A percentile compares a stretch with the other conserved stretches of the same genome.
These are phyloP conservation scores for Callyntrura sp. DNA, from an alignment of 2,888 invertebrate species.

Conservation along the genomic window DNA sequence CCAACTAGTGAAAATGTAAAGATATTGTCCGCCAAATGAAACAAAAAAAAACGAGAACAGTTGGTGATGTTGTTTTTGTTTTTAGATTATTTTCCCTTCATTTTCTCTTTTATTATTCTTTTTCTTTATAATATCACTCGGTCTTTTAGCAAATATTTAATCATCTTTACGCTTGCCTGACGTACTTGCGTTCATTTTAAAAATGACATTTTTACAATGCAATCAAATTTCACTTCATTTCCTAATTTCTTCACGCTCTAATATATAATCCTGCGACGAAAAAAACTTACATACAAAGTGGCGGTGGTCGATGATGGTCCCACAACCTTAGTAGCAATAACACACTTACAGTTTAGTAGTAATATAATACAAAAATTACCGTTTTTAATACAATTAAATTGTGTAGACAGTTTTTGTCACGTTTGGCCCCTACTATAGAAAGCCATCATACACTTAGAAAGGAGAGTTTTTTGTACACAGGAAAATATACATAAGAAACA, in stretches of 20 bases:
- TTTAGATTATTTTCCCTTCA: too few relatives aligned
- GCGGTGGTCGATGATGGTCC: slow-evolving; percentile 49
- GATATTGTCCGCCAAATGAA: not conserved
- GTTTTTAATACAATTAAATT: too few relatives aligned
- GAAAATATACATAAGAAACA: too few relatives aligned
- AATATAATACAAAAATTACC: not conserved
- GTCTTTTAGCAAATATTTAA: too few relatives aligned
- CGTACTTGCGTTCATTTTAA: too few relatives aligned
- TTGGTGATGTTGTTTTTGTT: not conserved
- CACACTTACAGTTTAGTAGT: too few relatives aligned
- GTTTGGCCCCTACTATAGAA: slow-evolving; percentile 42
- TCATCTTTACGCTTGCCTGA: not conserved
- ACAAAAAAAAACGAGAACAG: not conserved
- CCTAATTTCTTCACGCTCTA: not conserved
- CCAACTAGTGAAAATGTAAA: too few relatives aligned
- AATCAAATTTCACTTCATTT: not conserved
- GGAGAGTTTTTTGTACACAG: too few relatives aligned
- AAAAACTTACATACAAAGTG: not conserved
- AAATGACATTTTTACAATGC: not conserved
- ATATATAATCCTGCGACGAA: not conserved
- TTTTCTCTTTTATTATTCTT: not conserved
- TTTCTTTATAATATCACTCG: slow-evolving; percentile 71
- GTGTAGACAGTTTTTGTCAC: too few relatives aligned
- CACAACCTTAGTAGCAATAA: slow-evolving; percentile 63
- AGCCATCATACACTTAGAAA: too few relatives aligned